Evolutionary conservation across 2,113 vertebrate species (phyloP), one percentile per base, ranked within the genome.

Genomic region (Cynocephalus volans): DNA sequence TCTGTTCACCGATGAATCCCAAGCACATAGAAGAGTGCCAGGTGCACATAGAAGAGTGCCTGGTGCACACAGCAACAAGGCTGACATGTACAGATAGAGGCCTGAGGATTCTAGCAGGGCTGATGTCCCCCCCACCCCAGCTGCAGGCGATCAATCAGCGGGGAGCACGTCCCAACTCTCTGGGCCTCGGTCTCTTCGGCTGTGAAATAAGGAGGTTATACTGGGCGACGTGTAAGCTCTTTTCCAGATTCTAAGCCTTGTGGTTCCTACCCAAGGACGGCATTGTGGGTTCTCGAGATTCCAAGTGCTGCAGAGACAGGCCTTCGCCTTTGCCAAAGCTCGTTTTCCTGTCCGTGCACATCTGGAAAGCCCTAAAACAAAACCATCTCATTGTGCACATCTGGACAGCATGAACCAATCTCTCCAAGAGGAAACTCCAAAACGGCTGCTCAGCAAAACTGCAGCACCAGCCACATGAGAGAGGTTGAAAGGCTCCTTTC

Each of bases 401-500:
- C 94, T 97, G 97, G 96, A 96, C 41, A 50, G 91, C 93, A 96
- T 87, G 26, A 95, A 82, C 62, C 36, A 11, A 77, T 52, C 62
- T 0, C 41, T 79, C 69, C 4, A 1, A 90, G 90, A 97, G 95
- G 96, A 96, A 95, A 94, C 96, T 88, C 48, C 5, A 13, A 65
- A 92, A 52, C 14, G 15, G 93, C 91, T 5, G 80, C 84, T 93
- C 67, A 45, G 90, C 21, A 67, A n/a, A 88, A 75, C 19, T 0
- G 26, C n/a, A 7, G 70, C 0, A 2, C 54, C 0, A 75, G 79
- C 95, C 52, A 36, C 50, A 18, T 0, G 33, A 73, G 75, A 84
- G 67, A 26, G 52, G 62, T 4, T 97, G 95, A 97, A 95, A 96
- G 91, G 41, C 64, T 88, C 82, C 93, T 97, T 97, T 97, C 95